Base-by-base conservation (phyloP, 2,888 invertebrate species). In the Plebejus melissa region DNA sequence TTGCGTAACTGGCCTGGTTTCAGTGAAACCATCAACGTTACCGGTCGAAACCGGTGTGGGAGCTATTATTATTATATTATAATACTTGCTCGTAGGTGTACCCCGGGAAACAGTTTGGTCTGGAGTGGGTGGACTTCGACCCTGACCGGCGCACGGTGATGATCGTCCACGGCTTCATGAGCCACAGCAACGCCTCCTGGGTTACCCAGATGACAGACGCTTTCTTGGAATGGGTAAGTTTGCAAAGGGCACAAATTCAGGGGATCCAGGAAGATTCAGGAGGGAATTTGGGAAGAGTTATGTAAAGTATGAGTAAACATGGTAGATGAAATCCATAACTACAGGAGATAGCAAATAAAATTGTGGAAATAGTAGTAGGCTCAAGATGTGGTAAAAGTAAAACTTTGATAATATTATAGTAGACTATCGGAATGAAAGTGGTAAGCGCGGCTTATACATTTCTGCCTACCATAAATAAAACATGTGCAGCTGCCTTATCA, bases 81-180 rank as follows among this genome's bases (percentile, higher is more conserved):
- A 46, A 41, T 46, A 41, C 41, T 7, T 9, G 0, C 28, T 22
- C 81, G 0, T 79, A 93, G 93, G 90, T 93, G 1, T 85, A 78
- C 54, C 87, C 89, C 2, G 93, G 90, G 4, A 79, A 86, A 0
- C 94, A 94, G 77, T 95, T 95, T 77, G 94, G 94, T 0, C 82
- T 95, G 13, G 94, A 94, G 76, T 94, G 94, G 90, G 94, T 94
- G 0, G 94, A 95, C 80, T 96, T 94, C 81, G 85, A 94, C n/a
- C 87, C 94, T 0, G 83, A 82, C 1, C 88, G 94, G 70, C 88
- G 85, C 78, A 95, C 96, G 0, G 87, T 95, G 16, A 85, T 96
- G 81, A 95, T 96, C 38, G 92, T 95, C 0, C 96, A 96, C 79
- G 96, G 96, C 0, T 96, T 95, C 80, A 91, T 95, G 86, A 94